Percentiles rank a stretch among this genome's conserved stretches.
phyloP scores from a whole-genome alignment of 2,797 vertebrate genomes.

The Glyptemys insculpta region DNA sequence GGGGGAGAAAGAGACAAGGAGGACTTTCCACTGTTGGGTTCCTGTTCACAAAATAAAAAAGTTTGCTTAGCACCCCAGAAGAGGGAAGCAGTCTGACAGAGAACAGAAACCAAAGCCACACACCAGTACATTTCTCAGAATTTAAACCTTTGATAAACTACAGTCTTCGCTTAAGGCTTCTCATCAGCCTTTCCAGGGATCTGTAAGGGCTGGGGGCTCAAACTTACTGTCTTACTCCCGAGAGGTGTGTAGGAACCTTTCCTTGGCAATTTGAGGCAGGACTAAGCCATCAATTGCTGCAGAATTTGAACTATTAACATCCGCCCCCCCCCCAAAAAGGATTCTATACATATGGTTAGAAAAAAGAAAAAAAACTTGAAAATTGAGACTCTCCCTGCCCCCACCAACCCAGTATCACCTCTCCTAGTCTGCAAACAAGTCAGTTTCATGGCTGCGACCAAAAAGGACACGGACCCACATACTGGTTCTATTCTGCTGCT shows the following conservation, averaged over 20 bases:
- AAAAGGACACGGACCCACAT: not conserved
- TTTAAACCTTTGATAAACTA: not conserved
- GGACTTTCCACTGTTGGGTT: slow-evolving; percentile 13
- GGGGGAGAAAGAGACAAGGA: not conserved
- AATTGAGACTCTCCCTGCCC: not conserved
- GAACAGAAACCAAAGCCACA: not conserved
- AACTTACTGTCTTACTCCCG: not conserved
- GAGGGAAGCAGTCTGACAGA: not conserved
- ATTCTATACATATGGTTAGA: not conserved
- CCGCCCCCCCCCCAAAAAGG: not conserved
- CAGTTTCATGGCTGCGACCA: not conserved
- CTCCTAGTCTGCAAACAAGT: not conserved
- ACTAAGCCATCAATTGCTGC: not conserved
- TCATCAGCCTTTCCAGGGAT: not conserved
- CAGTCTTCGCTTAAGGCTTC: not conserved
- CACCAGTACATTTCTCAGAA: not conserved
- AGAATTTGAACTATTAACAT: not conserved
- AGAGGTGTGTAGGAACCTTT: not conserved
- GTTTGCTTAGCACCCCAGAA: not conserved
- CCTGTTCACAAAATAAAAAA: slow-evolving; percentile 10
- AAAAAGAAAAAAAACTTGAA: not conserved
- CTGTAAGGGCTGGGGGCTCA: not conserved
- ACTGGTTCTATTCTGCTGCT: not conserved
- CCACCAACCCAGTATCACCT: not conserved
- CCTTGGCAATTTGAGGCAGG: not conserved